Evolutionary conservation across 2,113 vertebrate genomes (phyloP).

Genomic region (Mesitornis unicolor): DNA sequence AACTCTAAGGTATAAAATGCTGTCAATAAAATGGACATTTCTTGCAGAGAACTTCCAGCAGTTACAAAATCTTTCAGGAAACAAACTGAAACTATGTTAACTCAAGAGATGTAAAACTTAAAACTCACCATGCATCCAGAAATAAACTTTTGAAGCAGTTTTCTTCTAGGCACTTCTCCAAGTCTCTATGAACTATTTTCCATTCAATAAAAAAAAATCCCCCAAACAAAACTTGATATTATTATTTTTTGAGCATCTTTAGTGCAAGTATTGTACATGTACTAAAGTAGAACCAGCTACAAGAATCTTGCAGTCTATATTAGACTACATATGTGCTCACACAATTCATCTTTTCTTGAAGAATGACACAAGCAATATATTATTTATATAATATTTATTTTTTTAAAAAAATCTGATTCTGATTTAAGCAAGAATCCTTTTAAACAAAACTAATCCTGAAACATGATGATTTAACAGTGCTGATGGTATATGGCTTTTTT

Average conservation of each 20-base stretch:
- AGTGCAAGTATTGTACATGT: neutral
- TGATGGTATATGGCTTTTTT: rapidly evolving
- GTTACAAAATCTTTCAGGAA: neutral
- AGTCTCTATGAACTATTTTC: neutral
- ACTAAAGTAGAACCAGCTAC: neutral
- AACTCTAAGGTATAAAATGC: neutral
- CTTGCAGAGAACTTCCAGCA: neutral
- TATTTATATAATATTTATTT: neutral
- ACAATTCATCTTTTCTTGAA: neutral
- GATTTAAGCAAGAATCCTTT: neutral
- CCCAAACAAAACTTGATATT: neutral
- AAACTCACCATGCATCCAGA: neutral
- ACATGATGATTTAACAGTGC: neutral
- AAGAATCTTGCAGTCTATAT: neutral
- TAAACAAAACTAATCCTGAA: neutral
- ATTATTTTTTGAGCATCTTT: neutral
- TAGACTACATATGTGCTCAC: neutral
- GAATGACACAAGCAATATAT: neutral
- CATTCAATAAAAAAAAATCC: neutral
- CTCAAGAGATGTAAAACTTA: neutral
- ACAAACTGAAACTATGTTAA: neutral
- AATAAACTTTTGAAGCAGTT: neutral
- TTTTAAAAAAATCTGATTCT: neutral
- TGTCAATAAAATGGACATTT: neutral
- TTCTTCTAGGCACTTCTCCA: neutral